A percentile compares a stretch with the other conserved stretches of the same genome.
Evolutionary conservation across 2,888 invertebrate genomes (phyloP).

Genomic region (Glyphotaelius pellucidus): DNA sequence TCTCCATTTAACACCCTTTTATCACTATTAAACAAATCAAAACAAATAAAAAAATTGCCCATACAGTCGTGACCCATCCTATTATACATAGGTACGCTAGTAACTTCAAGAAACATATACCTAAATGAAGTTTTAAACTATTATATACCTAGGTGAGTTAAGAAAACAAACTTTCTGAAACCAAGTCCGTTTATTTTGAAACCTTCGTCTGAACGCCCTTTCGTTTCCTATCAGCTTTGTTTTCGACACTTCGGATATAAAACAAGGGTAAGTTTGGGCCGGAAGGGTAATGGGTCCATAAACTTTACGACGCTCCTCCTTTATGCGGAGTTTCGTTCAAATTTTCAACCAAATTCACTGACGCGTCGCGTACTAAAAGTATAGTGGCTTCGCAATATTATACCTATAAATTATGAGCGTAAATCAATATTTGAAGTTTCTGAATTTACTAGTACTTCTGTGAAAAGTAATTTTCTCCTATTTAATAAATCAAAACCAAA

Average conservation of each 20-base stretch:
- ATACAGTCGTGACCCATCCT: no score
- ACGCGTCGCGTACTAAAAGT: not conserved
- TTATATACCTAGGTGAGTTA: not conserved
- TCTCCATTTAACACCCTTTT: no score
- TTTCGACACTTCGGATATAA: not conserved
- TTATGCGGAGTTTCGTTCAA: not conserved
- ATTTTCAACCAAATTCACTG: not conserved
- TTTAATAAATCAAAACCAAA: no score
- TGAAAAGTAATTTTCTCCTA: no score
- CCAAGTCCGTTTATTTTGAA: not conserved
- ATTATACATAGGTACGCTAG: no score
- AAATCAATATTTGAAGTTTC: not conserved
- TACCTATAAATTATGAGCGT: not conserved
- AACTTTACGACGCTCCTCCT: not conserved
- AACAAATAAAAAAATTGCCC: no score
- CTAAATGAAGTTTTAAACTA: not conserved
- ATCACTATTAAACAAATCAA: no score
- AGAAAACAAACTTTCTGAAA: not conserved
- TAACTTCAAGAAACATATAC: not conserved
- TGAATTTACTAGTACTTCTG: no score
- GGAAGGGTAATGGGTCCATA: not conserved
- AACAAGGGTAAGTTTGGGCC: conserved; percentile 2
- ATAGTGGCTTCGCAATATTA: not conserved
- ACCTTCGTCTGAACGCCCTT: not conserved
- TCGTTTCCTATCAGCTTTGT: not conserved